phyloP scores from a whole-genome alignment of 2,888 invertebrate genomes.

The Drosophila imparisetae region DNA sequence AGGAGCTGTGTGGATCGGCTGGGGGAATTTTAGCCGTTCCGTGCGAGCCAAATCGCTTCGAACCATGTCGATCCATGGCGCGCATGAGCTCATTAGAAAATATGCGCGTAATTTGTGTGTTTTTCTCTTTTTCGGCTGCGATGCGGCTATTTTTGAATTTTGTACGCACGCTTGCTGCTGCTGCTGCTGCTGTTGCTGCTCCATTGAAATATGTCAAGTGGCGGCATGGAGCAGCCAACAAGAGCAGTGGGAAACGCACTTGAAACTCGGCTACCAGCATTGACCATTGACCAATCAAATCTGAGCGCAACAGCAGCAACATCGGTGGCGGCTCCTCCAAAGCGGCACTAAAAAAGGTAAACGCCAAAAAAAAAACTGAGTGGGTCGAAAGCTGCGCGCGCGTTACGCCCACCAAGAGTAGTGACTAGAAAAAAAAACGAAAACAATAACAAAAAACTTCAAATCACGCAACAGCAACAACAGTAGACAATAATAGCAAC shows the following conservation, averaged over 20 bases:
- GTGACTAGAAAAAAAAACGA: constrained; percentile 26
- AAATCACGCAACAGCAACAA: constrained; percentile 68
- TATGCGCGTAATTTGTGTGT: constrained; percentile 79
- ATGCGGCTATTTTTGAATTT: constrained; percentile 68
- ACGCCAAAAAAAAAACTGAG: constrained; percentile 49
- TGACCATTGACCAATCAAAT: constrained; percentile 74
- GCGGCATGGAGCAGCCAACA: constrained; percentile 38
- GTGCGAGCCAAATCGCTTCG: constrained; percentile 50
- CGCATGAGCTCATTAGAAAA: constrained; percentile 80
- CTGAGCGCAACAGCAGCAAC: constrained; percentile 44
- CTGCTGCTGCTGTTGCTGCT: constrained; percentile 24
- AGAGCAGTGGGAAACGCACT: constrained; percentile 59
- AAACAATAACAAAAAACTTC: constrained; percentile 70
- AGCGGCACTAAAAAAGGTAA: constrained; percentile 76
- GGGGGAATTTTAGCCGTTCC: constrained; percentile 30
- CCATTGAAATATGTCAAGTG: constrained; percentile 77
- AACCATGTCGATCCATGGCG: constrained; percentile 70
- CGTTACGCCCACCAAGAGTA: constrained; percentile 70
- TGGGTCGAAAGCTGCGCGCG: constrained; percentile 68
- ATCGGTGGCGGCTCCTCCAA: constrained; percentile 47
- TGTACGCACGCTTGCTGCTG: constrained; percentile 28
- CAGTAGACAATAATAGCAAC: constrained; percentile 37
- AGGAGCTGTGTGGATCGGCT: constrained; percentile 8
- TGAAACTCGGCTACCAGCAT: constrained; percentile 63
- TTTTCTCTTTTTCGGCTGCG: constrained; percentile 12